Percentiles rank a stretch among this genome's conserved stretches.
These are phyloP conservation scores for Drosophila setifemur DNA, from an alignment of 1,140 invertebrate genomes.

Conservation along the genomic window DNA sequence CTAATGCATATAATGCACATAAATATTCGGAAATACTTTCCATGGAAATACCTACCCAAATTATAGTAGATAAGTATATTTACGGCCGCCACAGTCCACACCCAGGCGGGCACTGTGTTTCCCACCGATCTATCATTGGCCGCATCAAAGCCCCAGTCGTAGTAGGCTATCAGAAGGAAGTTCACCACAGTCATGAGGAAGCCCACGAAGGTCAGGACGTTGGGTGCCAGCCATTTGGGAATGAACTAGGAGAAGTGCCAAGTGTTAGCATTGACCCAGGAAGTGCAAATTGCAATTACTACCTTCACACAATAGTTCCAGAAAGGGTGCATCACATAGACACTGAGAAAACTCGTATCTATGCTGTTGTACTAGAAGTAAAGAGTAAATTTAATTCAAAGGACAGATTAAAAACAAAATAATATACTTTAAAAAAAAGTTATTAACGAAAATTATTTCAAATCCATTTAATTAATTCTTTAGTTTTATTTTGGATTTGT, in stretches of 20 bases:
- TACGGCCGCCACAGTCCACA: constrained; percentile 93
- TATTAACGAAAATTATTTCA: too few relatives aligned
- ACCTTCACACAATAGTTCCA: constrained; percentile 98
- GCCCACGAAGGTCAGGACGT: constrained; percentile 96
- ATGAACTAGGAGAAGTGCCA: constrained; percentile 91
- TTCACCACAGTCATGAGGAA: constrained; percentile 96
- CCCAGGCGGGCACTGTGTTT: constrained; percentile 90
- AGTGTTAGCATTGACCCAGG: too few relatives aligned
- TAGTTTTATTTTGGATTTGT: too few relatives aligned
- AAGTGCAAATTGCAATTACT: constrained; percentile 30
- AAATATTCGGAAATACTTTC: too few relatives aligned
- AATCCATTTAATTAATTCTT: too few relatives aligned
- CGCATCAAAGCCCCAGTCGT: constrained; percentile 92
- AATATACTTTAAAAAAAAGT: too few relatives aligned
- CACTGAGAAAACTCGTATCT: constrained; percentile 96
- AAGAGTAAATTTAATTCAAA: not conserved
- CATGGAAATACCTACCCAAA: constrained; percentile 87
- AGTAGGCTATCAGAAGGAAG: constrained; percentile 92
- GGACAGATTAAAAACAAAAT: too few relatives aligned
- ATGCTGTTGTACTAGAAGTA: constrained; percentile 92
- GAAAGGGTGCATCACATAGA: constrained; percentile 99
- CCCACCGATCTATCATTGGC: constrained; percentile 84
- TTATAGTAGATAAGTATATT: constrained; percentile 98
- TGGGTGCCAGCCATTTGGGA: constrained; percentile 97
- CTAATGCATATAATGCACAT: constrained; percentile 85